Percentiles rank a stretch among this genome's conserved stretches.
phyloP scores from a whole-genome alignment of 2,113 vertebrate species.

The Oncorhynchus tshawytscha region DNA sequence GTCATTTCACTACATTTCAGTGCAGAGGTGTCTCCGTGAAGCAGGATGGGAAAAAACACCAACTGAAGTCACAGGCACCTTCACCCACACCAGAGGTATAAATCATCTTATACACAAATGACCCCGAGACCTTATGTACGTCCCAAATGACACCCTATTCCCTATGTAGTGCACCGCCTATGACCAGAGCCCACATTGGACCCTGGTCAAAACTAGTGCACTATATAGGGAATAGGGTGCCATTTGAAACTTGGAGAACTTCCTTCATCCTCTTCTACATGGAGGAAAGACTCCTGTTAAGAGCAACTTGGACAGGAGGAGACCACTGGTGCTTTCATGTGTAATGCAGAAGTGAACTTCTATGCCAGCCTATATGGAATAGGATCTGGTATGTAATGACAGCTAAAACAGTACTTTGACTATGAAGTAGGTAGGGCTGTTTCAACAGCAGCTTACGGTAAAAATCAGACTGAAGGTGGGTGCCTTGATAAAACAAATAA shows the following conservation, averaged over 20 bases:
- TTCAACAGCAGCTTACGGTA: constrained; percentile 18
- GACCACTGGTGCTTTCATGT: constrained; percentile 1
- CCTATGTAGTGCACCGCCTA: too few relatives aligned
- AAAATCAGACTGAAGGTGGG: constrained; percentile 9
- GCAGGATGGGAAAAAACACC: neutral
- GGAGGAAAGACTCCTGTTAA: neutral
- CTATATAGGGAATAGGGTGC: too few relatives aligned
- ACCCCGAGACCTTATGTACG: too few relatives aligned
- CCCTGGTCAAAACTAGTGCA: too few relatives aligned
- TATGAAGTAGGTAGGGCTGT: neutral
- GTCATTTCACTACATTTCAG: constrained; percentile 18
- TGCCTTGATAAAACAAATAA: constrained; percentile 7
- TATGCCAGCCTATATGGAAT: neutral
- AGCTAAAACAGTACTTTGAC: constrained; percentile 12
- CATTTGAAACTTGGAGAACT: constrained; percentile 5
- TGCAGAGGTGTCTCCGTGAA: constrained; percentile 14
- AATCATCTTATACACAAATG: neutral
- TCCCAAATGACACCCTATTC: too few relatives aligned
- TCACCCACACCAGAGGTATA: constrained; percentile 22
- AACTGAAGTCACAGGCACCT: neutral
- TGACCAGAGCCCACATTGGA: too few relatives aligned
- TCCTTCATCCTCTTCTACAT: constrained; percentile 2
- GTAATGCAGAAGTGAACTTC: constrained; percentile 6
- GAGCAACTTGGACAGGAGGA: constrained; percentile 13
- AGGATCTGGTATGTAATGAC: constrained; percentile 8